These are phyloP conservation scores for Trichosurus vulpecula DNA, from an alignment of 2,797 vertebrate species.

Conservation along the genomic window DNA sequence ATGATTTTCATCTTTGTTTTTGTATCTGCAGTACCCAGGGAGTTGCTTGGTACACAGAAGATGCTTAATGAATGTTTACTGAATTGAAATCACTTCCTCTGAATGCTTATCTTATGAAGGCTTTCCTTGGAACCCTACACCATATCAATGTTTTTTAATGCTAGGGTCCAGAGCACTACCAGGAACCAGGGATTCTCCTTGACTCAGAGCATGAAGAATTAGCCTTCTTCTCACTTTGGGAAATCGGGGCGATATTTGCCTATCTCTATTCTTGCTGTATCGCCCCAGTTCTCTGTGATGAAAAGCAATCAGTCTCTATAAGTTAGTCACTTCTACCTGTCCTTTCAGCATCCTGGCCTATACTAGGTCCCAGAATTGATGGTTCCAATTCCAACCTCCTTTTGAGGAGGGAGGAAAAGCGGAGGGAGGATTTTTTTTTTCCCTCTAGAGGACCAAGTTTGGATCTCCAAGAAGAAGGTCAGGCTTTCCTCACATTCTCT, in stretches of 20 bases:
- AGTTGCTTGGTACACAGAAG: neutral
- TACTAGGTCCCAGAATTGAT: neutral
- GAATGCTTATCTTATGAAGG: neutral
- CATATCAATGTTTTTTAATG: neutral
- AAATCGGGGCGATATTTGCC: neutral
- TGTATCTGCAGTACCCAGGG: neutral
- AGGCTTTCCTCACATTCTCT: neutral
- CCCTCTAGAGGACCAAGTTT: neutral
- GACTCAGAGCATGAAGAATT: neutral
- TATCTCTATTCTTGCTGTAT: neutral
- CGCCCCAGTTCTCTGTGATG: neutral
- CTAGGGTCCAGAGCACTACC: neutral
- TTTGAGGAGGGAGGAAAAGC: neutral
- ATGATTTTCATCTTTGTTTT: neutral
- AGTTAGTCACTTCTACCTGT: neutral
- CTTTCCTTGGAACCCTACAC: neutral
- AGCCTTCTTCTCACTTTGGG: neutral
- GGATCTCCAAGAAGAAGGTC: neutral
- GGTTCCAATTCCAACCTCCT: neutral
- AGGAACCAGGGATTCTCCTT: neutral
- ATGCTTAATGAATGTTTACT: neutral
- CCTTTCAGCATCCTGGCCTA: neutral
- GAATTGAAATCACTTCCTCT: neutral
- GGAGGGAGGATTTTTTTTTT: neutral
- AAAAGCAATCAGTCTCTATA: neutral